phyloP scores from a whole-genome alignment of 2,797 vertebrate species.

The Peromyscus attwateri region DNA sequence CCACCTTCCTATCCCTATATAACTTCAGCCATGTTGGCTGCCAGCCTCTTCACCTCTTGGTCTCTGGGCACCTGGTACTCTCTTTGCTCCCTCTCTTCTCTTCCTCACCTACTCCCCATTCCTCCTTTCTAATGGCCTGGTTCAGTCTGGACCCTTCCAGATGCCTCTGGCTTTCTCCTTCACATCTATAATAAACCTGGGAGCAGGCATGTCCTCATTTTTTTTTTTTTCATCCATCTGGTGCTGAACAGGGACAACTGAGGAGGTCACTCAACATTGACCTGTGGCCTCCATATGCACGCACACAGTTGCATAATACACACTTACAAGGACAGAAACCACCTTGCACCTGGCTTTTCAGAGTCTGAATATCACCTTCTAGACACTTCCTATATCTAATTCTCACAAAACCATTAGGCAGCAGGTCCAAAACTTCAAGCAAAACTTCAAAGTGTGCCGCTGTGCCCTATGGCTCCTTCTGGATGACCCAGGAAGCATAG shows the following conservation, averaged over 20 bases:
- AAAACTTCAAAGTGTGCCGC: neutral
- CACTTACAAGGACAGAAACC: neutral
- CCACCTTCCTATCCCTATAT: neutral
- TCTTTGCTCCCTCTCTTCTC: neutral
- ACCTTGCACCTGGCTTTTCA: neutral
- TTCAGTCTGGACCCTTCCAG: neutral
- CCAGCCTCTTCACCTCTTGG: neutral
- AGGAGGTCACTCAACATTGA: neutral
- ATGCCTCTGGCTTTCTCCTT: neutral
- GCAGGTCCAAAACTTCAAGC: neutral
- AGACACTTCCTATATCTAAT: neutral
- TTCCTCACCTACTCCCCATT: fast-evolving
- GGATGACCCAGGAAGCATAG: neutral
- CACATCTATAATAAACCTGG: neutral
- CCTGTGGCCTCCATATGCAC: neutral
- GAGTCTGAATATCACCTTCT: neutral
- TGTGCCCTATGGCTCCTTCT: neutral
- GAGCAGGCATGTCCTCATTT: neutral
- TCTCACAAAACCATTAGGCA: neutral
- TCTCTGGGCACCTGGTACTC: neutral
- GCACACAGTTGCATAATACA: neutral
- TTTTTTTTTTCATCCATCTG: neutral
- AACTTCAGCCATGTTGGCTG: neutral
- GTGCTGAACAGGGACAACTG: neutral
- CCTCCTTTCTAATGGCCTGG: too few species aligned